Evolutionary conservation across 1,140 invertebrate genomes (phyloP), one percentile per base, ranked within the genome.

Genomic region (Epicauta chinensis): DNA sequence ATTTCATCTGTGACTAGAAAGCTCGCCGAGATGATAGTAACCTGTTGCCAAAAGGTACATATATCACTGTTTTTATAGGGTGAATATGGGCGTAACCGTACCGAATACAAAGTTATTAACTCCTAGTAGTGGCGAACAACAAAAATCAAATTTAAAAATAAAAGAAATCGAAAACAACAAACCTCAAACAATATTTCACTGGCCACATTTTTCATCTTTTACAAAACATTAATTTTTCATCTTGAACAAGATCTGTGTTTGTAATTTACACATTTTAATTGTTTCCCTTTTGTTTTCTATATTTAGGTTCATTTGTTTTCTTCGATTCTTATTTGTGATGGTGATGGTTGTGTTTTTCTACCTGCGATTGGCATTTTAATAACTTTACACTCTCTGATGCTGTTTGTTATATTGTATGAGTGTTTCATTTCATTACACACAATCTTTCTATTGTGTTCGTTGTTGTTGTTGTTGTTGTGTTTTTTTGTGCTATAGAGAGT

Each of bases 181-280:
- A 55, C 47, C 50, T 31, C 35, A 50, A 59, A 53, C 59, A 45
- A 61, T 61, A 61, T 59, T 58, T 61, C 59, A 61, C 23, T 5
- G 23, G n/a, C 4, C 23, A 23, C 59, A 62, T 62, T 62, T 62
- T 62, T 62, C 60, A 62, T 59, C 50, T 47, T 43, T 49, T 51
- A n/a, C n/a, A n/a, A n/a, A 23, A 23, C 23, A 23, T 52, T 47
- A 53, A 62, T 62, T 62, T 62, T 60, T 62, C 60, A 62, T 62
- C 55, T 51, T 11, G 53, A 62, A 62, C 60, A 48, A 62, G 60
- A 51, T 53, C 17, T 57, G 43, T 58, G 58, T 60, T 60, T 56
- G 55, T 62, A 62, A 62, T 62, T 62, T 62, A 62, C 61, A 60
- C 58, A 53, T 62, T 62, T 62, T 62, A 62, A 62, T 62, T 62